Evolutionary conservation across 2,888 invertebrate genomes (phyloP).

Genomic region (Zelleria hepariella): DNA sequence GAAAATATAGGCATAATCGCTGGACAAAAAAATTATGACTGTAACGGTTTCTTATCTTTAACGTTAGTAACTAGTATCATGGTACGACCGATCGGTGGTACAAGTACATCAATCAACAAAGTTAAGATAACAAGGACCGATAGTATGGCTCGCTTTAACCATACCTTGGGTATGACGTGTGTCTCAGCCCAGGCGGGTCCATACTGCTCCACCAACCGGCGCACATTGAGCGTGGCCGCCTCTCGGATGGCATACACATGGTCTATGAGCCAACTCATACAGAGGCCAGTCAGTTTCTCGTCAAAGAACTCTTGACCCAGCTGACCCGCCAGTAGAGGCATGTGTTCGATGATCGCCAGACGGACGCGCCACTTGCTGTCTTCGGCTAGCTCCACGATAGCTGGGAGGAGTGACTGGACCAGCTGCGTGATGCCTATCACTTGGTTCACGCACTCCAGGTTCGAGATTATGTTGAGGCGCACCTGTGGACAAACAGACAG

Average conservation of each 20-base stretch:
- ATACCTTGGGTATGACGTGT: slow-evolving; percentile 94
- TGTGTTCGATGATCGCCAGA: slow-evolving; percentile 95
- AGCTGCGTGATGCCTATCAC: slow-evolving; percentile 90
- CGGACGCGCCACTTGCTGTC: slow-evolving; percentile 99
- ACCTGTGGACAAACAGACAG: slow-evolving; percentile 75
- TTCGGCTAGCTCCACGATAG: slow-evolving; percentile 98
- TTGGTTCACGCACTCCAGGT: slow-evolving; percentile 98
- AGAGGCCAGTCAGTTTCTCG: slow-evolving; percentile 95
- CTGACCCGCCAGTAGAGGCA: slow-evolving; percentile 98
- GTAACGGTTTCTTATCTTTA: too few species aligned
- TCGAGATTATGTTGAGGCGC: slow-evolving; percentile 98
- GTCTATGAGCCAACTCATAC: slow-evolving; percentile 99
- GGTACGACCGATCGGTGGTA: too few species aligned
- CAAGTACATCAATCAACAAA: too few species aligned
- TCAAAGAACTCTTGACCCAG: slow-evolving; percentile 98
- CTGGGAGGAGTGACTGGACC: slow-evolving; percentile 95
- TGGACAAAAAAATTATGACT: too few species aligned
- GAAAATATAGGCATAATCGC: too few species aligned
- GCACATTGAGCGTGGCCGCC: slow-evolving; percentile 96
- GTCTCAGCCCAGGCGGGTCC: slow-evolving; percentile 98
- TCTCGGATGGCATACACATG: slow-evolving; percentile 99
- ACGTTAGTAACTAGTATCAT: too few species aligned
- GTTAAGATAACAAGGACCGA: too few species aligned
- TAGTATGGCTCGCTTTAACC: too few species aligned
- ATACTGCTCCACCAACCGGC: slow-evolving; percentile 98